Base-by-base conservation (phyloP, 2,113 vertebrate genomes). In the Myiozetetes cayanensis region DNA sequence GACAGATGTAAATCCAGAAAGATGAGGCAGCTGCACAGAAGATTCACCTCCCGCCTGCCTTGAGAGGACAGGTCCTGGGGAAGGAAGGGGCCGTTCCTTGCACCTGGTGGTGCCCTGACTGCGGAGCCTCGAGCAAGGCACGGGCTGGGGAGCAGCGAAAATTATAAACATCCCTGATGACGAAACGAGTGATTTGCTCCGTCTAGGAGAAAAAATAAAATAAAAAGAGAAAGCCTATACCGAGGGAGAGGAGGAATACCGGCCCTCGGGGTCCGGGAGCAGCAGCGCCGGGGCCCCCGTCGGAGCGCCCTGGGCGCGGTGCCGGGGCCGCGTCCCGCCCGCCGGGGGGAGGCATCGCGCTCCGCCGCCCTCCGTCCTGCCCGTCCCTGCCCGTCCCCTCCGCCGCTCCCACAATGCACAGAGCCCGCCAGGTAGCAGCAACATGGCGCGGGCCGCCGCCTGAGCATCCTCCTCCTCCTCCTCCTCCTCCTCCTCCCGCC, bases 371-470 rank as follows among this genome's bases (percentile, higher is more conserved):
- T 56, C 62, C 63, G 63, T 10, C 41, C 41, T 66, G 43, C 41
- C 63, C 73, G 66, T 5, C 63, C 31, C 66, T n/a, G 66, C 66
- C 53, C 53, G 53, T 33, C 53, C 31, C 58, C 22, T 22, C 58
- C 58, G 70, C 75, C 93, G 67, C 98, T 96, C 98, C 98, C 98
- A 98, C 96, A 98, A 98, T 98, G 98, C 98, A 97, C 97, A 98
- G 98, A 98, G 98, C 97, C 90, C 10, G 74, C 82, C 56, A 97
- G 89, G 89, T 97, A 97, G 71, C 85, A 71, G 39, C 41, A 65
- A 98, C 96, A 98, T 98, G 98, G 97, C 97, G 97, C 91, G 81
- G 66, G 61, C 76, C 31, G 56, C 82, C 90, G 55, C 55, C 55
- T 89, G 8, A 82, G 85, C 73, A 85, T 17, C 73, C 27, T 56